phyloP scores from a whole-genome alignment of 2,888 invertebrate genomes.

The Callyntrura sp. region DNA sequence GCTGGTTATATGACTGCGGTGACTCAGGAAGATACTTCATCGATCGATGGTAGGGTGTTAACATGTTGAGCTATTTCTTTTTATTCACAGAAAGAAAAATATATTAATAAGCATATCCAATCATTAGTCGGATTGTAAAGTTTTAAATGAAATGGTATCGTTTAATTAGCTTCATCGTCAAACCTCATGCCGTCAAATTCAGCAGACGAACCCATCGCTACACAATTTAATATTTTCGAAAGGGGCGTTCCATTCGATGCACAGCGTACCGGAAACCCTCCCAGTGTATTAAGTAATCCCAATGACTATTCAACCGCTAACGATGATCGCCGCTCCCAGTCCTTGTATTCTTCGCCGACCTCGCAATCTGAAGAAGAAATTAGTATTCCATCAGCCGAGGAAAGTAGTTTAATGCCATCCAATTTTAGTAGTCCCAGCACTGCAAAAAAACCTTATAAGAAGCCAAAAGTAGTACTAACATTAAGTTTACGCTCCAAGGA shows the following conservation, averaged over 20 bases:
- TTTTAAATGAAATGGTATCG: not conserved
- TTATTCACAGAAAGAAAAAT: too few relatives aligned
- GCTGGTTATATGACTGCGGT: not conserved
- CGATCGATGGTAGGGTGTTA: constrained; percentile 13
- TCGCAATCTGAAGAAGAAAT: constrained; percentile 36
- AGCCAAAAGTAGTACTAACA: constrained; percentile 76
- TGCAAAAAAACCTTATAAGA: constrained; percentile 64
- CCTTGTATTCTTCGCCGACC: constrained; percentile 16
- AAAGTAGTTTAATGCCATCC: constrained; percentile 65
- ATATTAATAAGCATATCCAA: too few relatives aligned
- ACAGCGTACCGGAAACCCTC: not conserved
- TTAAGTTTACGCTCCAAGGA: constrained; percentile 78
- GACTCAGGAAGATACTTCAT: not conserved
- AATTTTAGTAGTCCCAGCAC: constrained; percentile 59
- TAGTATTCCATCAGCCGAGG: constrained; percentile 30
- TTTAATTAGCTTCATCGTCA: not conserved
- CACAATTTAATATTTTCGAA: constrained; percentile 64
- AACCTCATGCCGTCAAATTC: constrained; percentile 20
- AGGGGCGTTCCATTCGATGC: not conserved
- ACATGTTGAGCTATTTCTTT: too few relatives aligned
- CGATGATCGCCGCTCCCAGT: not conserved
- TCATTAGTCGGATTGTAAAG: too few relatives aligned
- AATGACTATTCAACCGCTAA: constrained; percentile 48
- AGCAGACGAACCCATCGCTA: constrained; percentile 47
- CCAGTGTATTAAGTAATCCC: constrained; percentile 14